Conservation (phyloP, 2,888 invertebrate species). For the Pammene fasciana region DNA sequence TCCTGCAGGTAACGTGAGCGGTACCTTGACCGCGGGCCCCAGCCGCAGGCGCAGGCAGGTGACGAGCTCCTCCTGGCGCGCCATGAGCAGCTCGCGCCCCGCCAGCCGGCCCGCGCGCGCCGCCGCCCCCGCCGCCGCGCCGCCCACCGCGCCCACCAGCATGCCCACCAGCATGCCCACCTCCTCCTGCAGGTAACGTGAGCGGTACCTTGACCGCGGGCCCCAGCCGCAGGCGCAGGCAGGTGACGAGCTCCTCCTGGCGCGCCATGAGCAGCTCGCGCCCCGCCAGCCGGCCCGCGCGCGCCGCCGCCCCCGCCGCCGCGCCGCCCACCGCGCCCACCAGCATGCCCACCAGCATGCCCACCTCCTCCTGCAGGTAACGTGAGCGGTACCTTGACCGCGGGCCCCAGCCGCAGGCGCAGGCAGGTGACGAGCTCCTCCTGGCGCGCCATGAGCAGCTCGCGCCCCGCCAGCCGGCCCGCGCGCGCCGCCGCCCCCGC, state of each 20-base stretch:
- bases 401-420: conserved; percentile 89
- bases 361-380: conserved; percentile 51
- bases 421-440: conserved; percentile 88
- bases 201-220: conserved; percentile 90
- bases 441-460: conserved; percentile 89
- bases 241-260: conserved; percentile 88
- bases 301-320: conserved; percentile 80
- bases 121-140: conserved; percentile 67
- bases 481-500: conserved; percentile 83
- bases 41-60: conserved; percentile 87
- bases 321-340: conserved; percentile 62
- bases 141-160: conserved; percentile 63
- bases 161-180: no score
- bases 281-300: no score
- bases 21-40: conserved; percentile 90
- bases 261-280: conserved; percentile 89
- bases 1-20: not conserved
- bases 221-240: conserved; percentile 89
- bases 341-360: no score
- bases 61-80: conserved; percentile 89
- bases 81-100: conserved; percentile 89
- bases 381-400: conserved; percentile 86
- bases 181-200: conserved; percentile 34
- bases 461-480: no score
- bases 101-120: no score